These are phyloP conservation scores for Halocaridina rubra DNA, from an alignment of 2,888 invertebrate genomes.

Conservation along the genomic window DNA sequence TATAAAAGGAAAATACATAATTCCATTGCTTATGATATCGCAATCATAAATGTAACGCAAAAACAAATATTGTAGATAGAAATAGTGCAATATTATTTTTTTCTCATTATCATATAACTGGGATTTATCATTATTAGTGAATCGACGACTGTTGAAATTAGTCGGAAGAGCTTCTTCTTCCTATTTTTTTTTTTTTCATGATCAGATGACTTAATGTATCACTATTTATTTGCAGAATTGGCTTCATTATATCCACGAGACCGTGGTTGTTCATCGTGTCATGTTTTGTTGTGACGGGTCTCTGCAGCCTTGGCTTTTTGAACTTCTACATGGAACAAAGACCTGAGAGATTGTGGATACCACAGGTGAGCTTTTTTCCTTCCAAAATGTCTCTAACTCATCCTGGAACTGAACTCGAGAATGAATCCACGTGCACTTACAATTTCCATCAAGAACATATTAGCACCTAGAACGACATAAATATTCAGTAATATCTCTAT, in stretches of 20 bases:
- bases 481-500: background rate
- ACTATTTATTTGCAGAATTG: slow-evolving; percentile 35
- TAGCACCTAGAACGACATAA: too few species aligned
- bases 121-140: background rate
- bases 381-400: too few species aligned
- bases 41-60: too few species aligned
- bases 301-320: slow-evolving; percentile 53
- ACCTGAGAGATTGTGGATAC: slow-evolving; percentile 77
- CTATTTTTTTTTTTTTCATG: background rate
- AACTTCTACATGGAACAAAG: slow-evolving; percentile 53
- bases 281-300: slow-evolving; percentile 28
- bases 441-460: background rate
- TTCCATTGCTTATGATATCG: too few species aligned
- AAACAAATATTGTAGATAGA: too few species aligned
- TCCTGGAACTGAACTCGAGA: background rate
- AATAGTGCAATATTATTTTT: background rate
- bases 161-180: background rate
- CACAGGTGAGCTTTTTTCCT: slow-evolving; percentile 70
- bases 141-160: background rate
- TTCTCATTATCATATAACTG: background rate
- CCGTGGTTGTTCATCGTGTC: slow-evolving; percentile 40
- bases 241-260: slow-evolving; percentile 26
- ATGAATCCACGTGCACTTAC: background rate
- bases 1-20: too few species aligned
- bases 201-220: background rate